Conservation (phyloP, 2,797 vertebrate genomes). For the Artibeus jamaicensis region DNA sequence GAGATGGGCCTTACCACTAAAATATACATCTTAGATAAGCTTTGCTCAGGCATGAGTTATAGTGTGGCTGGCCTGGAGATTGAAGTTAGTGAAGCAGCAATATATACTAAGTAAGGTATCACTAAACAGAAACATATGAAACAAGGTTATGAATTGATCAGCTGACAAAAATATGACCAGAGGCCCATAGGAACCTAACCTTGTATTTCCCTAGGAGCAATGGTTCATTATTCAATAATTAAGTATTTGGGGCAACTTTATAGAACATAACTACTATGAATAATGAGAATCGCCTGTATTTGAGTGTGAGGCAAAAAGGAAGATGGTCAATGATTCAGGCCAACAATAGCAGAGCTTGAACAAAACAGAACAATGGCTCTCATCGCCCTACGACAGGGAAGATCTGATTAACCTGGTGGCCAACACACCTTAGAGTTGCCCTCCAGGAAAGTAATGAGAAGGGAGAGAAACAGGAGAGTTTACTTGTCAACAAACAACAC, state of each 20-base stretch:
- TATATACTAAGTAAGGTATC: neutral
- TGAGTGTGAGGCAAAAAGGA: neutral
- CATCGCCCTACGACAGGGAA: neutral
- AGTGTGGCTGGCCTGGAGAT: neutral
- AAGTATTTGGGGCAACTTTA: neutral
- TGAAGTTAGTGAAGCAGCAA: neutral
- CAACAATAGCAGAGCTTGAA: neutral
- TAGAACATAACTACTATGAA: neutral
- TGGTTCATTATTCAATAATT: neutral
- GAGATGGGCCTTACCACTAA: neutral
- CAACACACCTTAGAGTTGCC: neutral
- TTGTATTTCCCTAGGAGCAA: neutral
- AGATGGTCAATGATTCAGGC: neutral
- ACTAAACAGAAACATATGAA: conserved; percentile 19
- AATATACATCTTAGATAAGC: neutral
- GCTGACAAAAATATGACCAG: neutral
- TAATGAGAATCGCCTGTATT: neutral
- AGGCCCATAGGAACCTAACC: neutral
- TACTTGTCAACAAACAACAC: neutral
- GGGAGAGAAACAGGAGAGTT: neutral
- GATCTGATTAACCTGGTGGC: neutral
- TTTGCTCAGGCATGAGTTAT: neutral
- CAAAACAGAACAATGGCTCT: neutral
- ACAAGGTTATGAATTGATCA: neutral
- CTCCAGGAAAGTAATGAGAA: neutral